phyloP scores from a whole-genome alignment of 2,113 vertebrate species.

The Piaya cayana region DNA sequence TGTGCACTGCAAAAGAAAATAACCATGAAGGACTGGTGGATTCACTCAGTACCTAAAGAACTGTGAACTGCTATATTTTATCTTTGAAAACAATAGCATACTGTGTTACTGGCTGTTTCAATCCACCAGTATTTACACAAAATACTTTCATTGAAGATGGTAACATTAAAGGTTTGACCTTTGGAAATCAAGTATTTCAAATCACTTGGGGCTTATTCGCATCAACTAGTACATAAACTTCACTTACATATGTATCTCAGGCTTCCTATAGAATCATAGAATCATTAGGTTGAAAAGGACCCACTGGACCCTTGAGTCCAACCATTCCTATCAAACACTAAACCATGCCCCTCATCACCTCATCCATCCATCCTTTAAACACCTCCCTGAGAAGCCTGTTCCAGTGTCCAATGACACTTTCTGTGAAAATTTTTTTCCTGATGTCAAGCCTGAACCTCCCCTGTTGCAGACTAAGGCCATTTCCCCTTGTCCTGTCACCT shows the following conservation, averaged over 20 bases:
- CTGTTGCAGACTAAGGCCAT: no score
- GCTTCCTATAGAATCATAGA: neutral
- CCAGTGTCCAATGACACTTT: no score
- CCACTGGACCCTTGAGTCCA: no score
- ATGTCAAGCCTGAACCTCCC: no score
- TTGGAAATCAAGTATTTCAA: neutral
- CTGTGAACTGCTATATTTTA: neutral
- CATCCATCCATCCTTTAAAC: no score
- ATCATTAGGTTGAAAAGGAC: no score
- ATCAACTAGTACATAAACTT: neutral
- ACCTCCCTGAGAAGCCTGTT: no score
- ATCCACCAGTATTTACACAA: neutral
- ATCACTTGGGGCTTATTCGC: neutral
- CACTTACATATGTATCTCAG: neutral
- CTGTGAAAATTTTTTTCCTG: no score
- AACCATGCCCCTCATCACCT: no score
- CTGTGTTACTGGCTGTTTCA: neutral
- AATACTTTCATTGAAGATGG: neutral
- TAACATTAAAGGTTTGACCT: neutral
- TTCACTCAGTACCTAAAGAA: neutral
- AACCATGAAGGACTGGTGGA: neutral
- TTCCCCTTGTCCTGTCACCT: no score
- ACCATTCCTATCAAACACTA: no score
- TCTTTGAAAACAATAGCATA: neutral
- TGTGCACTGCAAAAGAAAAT: constrained; percentile 6